Evolutionary conservation across 2,797 vertebrate genomes (phyloP).

Genomic region (Crenuchus spilurus): DNA sequence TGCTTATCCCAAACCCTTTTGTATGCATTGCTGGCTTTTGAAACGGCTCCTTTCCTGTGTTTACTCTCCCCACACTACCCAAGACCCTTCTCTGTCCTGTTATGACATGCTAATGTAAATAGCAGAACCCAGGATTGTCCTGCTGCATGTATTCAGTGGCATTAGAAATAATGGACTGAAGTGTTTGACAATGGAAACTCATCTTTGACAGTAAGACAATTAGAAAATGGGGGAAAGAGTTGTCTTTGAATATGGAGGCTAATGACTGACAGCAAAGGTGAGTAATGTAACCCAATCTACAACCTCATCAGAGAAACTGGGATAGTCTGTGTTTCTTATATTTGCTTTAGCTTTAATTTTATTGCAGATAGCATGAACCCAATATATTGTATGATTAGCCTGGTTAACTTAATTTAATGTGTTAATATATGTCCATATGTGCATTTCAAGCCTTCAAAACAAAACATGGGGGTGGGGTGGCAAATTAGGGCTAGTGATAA

Average conservation of each 20-base stretch:
- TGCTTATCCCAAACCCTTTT: neutral
- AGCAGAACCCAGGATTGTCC: slow-evolving; percentile 1
- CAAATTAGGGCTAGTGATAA: too few species aligned
- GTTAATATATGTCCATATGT: too few species aligned
- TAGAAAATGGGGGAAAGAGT: neutral
- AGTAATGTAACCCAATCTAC: too few species aligned
- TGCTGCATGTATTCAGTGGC: neutral
- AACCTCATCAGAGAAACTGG: too few species aligned
- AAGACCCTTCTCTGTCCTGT: slow-evolving; percentile 22
- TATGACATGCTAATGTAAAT: slow-evolving; percentile 36
- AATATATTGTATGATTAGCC: too few species aligned
- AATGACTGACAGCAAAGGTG: neutral
- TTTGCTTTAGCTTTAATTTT: too few species aligned
- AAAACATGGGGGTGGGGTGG: too few species aligned
- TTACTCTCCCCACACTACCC: slow-evolving; percentile 8
- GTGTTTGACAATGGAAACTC: slow-evolving; percentile 2
- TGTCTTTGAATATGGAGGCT: neutral
- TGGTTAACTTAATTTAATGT: too few species aligned
- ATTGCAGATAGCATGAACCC: too few species aligned
- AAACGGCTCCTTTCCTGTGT: slow-evolving; percentile 8
- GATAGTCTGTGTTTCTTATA: too few species aligned
- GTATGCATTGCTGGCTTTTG: neutral
- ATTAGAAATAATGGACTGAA: slow-evolving; percentile 1
- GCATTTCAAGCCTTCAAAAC: too few species aligned
- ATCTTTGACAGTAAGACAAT: slow-evolving; percentile 1